Evolutionary conservation across 2,113 vertebrate genomes (phyloP).

Genomic region (Menura novaehollandiae): DNA sequence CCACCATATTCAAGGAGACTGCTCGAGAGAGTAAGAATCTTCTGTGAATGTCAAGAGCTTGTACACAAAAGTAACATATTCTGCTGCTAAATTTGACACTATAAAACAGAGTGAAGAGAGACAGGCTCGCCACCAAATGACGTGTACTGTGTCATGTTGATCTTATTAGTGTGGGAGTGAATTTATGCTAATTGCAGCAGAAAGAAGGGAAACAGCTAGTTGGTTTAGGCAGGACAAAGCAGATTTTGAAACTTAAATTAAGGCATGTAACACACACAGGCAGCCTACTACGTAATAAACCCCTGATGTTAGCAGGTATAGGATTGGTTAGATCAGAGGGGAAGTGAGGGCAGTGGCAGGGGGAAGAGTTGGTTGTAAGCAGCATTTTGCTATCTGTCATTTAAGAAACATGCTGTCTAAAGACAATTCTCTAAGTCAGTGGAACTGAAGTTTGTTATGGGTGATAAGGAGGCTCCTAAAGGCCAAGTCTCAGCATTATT

Average conservation of each 20-base stretch:
- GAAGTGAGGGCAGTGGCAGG: not conserved
- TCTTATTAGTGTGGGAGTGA: not conserved
- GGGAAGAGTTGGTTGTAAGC: not conserved
- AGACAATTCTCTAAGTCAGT: not conserved
- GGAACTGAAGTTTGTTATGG: not conserved
- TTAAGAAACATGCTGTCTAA: not conserved
- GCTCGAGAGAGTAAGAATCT: not conserved
- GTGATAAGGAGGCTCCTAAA: not conserved
- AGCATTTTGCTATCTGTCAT: not conserved
- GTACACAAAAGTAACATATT: not conserved
- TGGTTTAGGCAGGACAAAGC: not conserved
- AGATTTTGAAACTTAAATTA: not conserved
- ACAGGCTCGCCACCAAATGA: not conserved
- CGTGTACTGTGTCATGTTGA: rapidly evolving
- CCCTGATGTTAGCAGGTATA: not conserved
- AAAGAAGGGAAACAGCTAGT: not conserved
- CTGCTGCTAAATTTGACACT: not conserved
- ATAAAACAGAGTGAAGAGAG: not conserved
- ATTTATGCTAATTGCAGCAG: not conserved
- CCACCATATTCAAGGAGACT: not conserved
- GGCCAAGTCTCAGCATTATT: not conserved
- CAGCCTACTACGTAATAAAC: not conserved
- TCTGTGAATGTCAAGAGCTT: not conserved
- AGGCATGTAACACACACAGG: not conserved
- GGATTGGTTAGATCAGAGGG: not conserved